Percentiles rank a stretch among this genome's conserved stretches.
Evolutionary conservation across 1,140 invertebrate species (phyloP).

Genomic region (Trachelipus rathkii): DNA sequence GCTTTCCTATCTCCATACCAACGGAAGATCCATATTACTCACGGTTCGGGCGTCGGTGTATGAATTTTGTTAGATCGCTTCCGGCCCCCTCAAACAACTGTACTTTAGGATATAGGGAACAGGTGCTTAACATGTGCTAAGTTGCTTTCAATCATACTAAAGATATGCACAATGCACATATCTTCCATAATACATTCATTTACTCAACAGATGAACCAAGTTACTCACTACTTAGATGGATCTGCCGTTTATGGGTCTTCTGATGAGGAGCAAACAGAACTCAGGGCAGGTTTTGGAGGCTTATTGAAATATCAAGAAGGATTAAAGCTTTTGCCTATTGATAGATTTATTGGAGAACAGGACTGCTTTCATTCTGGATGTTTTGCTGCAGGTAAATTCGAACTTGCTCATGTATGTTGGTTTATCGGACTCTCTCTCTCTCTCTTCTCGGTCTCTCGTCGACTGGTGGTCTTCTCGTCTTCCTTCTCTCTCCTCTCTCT

Average conservation of each 20-base stretch:
- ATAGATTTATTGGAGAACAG: not conserved
- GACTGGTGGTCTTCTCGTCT: too few relatives aligned
- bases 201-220: constrained; percentile 63
- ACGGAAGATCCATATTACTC: constrained; percentile 73
- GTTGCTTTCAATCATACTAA: constrained; percentile 58
- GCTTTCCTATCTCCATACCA: constrained; percentile 80
- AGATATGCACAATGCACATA: too few relatives aligned
- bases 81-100: constrained; percentile 50
- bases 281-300: constrained; percentile 10
- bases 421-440: too few relatives aligned
- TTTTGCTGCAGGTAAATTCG: not conserved
- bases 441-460: too few relatives aligned
- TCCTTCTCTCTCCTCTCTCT: too few relatives aligned
- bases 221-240: constrained; percentile 66
- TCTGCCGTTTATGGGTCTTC: constrained; percentile 72
- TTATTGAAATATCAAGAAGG: constrained; percentile 8
- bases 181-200: too few relatives aligned
- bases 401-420: too few relatives aligned
- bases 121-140: constrained; percentile 55
- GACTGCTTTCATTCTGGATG: too few relatives aligned
- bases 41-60: constrained; percentile 64
- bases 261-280: constrained; percentile 56
- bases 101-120: constrained; percentile 35
- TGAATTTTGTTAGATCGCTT: constrained; percentile 77
- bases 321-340: not conserved